A percentile compares a stretch with the other conserved stretches of the same genome.
phyloP scores from a whole-genome alignment of 2,113 vertebrate species.

The Hemibagrus wyckioides region DNA sequence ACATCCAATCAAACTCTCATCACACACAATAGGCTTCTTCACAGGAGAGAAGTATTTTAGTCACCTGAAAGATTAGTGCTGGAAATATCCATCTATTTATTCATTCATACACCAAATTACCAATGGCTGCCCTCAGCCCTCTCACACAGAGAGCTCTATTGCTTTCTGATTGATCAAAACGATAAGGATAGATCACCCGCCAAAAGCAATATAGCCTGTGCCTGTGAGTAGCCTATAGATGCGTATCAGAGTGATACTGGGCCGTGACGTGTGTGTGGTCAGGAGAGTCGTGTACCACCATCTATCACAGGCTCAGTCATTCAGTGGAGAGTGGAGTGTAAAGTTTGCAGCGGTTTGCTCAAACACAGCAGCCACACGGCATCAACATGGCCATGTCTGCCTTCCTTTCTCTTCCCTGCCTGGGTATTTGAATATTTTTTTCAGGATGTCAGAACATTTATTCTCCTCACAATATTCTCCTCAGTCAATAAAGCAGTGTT shows the following conservation, averaged over 20 bases:
- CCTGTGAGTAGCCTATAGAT: slow-evolving; percentile 39
- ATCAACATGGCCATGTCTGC: not conserved
- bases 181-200: slow-evolving; percentile 57
- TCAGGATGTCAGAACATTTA: not conserved
- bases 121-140: slow-evolving; percentile 34
- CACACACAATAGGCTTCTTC: slow-evolving; percentile 78
- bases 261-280: slow-evolving; percentile 31
- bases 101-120: slow-evolving; percentile 74
- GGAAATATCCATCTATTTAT: slow-evolving; percentile 76
- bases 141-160: slow-evolving; percentile 49
- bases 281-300: slow-evolving; percentile 34
- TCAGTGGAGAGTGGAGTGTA: slow-evolving; percentile 10
- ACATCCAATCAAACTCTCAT: slow-evolving; percentile 81
- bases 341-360: not conserved
- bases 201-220: slow-evolving; percentile 50
- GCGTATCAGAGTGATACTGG: slow-evolving; percentile 39
- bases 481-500: not conserved
- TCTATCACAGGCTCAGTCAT: slow-evolving; percentile 29
- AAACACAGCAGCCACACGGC: not conserved
- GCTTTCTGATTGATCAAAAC: slow-evolving; percentile 56
- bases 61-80: slow-evolving; percentile 75
- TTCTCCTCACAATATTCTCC: not conserved
- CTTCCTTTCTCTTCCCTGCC: slow-evolving; percentile 13
- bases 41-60: slow-evolving; percentile 73
- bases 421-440: slow-evolving; percentile 2